phyloP scores from a whole-genome alignment of 2,113 vertebrate genomes.

The Triplophysa dalaica region DNA sequence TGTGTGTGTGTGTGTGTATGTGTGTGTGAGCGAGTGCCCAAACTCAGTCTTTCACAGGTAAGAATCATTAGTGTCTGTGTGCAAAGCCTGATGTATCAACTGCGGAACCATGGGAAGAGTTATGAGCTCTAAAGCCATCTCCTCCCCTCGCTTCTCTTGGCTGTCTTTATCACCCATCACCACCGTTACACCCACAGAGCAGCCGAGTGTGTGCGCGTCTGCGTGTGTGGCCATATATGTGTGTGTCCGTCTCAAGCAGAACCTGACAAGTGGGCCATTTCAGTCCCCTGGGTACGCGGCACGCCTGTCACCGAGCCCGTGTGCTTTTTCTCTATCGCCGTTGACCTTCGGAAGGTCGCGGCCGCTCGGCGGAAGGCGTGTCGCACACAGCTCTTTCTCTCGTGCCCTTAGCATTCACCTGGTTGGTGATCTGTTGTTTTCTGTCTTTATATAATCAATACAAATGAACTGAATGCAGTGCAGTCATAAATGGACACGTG shows the following conservation, averaged over 20 bases:
- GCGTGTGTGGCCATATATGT: slow-evolving; percentile 11
- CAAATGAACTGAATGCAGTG: slow-evolving; percentile 16
- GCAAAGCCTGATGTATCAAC: slow-evolving; percentile 63
- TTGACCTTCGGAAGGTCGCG: slow-evolving; percentile 12
- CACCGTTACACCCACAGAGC: slow-evolving; percentile 53
- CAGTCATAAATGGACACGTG: slow-evolving; percentile 23
- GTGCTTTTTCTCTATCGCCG: slow-evolving; percentile 28
- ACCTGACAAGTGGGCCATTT: slow-evolving; percentile 36
- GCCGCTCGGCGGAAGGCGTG: not conserved
- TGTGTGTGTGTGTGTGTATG: slow-evolving; percentile 7
- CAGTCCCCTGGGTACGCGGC: slow-evolving; percentile 3
- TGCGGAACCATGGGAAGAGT: slow-evolving; percentile 62
- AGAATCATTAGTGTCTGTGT: slow-evolving; percentile 55
- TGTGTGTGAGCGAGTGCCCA: slow-evolving; percentile 30
- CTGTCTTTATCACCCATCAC: slow-evolving; percentile 68
- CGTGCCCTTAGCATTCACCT: slow-evolving; percentile 19
- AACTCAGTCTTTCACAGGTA: slow-evolving; percentile 58
- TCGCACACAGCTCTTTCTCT: not conserved
- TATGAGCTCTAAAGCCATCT: slow-evolving; percentile 59
- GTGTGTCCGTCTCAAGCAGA: not conserved
- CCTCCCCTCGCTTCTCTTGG: slow-evolving; percentile 63
- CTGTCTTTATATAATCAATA: slow-evolving; percentile 32
- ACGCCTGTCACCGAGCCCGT: not conserved
- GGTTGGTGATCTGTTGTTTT: slow-evolving; percentile 10
- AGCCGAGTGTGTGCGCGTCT: slow-evolving; percentile 36